Conservation (phyloP, 2,113 vertebrate genomes). For the Glaucomys volans region DNA sequence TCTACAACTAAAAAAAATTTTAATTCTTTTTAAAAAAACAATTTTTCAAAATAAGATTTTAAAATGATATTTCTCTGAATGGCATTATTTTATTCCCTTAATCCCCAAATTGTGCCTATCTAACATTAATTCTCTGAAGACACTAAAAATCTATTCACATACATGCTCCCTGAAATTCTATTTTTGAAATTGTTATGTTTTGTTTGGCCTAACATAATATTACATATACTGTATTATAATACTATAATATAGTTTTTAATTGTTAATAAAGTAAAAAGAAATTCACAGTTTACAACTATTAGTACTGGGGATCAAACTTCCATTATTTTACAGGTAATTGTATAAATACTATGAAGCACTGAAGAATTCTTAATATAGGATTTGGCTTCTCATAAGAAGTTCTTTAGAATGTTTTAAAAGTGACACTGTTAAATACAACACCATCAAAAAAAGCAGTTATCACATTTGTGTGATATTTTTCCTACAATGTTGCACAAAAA, state of each 20-base stretch:
- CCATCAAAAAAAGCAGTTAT: conserved; percentile 30
- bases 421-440: neutral
- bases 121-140: conserved; percentile 47
- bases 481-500: neutral
- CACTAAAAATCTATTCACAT: neutral
- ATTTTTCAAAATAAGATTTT: neutral
- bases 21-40: too few species aligned
- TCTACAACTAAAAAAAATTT: too few species aligned
- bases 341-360: conserved; percentile 15
- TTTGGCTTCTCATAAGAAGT: conserved; percentile 47
- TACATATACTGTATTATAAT: neutral
- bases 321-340: conserved; percentile 7
- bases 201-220: conserved; percentile 11
- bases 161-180: conserved; percentile 18
- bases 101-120: conserved; percentile 10
- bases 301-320: neutral
- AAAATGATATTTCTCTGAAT: conserved; percentile 56
- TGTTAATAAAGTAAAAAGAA: conserved; percentile 13
- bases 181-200: conserved; percentile 11
- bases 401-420: conserved; percentile 16
- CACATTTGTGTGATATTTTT: conserved; percentile 24
- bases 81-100: conserved; percentile 45
- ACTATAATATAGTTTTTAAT: conserved; percentile 16
- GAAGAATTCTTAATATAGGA: neutral
- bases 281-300: neutral